Evolutionary conservation across 2,113 vertebrate genomes (phyloP).

Genomic region (Coryphaenoides rupestris): DNA sequence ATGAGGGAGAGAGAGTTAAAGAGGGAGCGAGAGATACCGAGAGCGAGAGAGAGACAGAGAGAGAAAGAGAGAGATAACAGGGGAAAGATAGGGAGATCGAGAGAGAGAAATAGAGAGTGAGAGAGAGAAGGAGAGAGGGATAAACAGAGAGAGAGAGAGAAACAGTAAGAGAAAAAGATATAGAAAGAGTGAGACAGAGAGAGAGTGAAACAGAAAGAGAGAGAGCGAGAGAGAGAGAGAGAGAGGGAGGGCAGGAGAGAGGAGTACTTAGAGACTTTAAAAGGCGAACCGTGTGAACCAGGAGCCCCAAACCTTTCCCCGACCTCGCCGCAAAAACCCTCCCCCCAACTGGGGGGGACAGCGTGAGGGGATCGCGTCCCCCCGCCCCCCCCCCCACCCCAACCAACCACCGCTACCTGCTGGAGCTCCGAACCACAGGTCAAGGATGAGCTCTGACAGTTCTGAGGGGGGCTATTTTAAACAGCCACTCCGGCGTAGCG

Average conservation of each 20-base stretch:
- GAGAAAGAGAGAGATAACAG: too few species aligned
- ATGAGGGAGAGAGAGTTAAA: too few species aligned
- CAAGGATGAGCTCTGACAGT: not conserved
- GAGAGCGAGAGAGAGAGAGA: too few species aligned
- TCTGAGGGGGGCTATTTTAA: conserved; percentile 40
- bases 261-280: not conserved
- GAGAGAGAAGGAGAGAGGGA: too few species aligned
- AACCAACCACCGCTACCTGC: conserved; percentile 22
- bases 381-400: too few species aligned
- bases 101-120: not conserved
- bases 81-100: not conserved
- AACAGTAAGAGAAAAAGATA: too few species aligned
- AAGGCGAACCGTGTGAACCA: not conserved
- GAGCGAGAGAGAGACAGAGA: too few species aligned
- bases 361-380: conserved; percentile 15
- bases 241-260: not conserved
- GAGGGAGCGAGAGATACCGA: too few species aligned
- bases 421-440: conserved; percentile 19
- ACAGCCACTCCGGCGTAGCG: conserved; percentile 37
- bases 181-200: too few species aligned
- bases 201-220: not conserved
- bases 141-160: too few species aligned
- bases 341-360: conserved; percentile 15
- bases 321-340: not conserved
- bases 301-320: conserved; percentile 22